phyloP scores from a whole-genome alignment of 2,113 vertebrate genomes.

The Loxodonta africana region DNA sequence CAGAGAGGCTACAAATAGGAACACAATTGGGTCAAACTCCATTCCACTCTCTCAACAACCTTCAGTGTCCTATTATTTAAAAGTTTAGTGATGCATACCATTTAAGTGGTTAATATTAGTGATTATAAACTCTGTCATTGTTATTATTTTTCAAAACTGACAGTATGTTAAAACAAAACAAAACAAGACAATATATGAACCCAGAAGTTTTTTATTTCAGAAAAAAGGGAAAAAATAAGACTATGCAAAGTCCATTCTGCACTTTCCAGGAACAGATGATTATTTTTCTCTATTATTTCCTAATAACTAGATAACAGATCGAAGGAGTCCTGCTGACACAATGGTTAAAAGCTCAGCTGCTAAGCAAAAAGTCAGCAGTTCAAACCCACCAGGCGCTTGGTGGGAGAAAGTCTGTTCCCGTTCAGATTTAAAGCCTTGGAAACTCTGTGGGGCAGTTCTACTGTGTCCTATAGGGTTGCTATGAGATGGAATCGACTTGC shows the following conservation, averaged over 20 bases:
- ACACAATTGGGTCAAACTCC: neutral
- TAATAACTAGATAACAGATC: neutral
- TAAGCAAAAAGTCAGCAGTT: neutral
- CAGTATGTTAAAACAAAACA: neutral
- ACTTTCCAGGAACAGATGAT: neutral
- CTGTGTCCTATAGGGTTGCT: no score
- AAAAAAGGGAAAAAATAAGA: neutral
- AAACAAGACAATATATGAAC: neutral
- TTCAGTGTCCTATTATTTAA: neutral
- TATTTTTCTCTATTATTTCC: neutral
- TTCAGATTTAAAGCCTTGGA: neutral
- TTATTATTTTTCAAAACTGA: neutral
- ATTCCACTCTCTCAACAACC: neutral
- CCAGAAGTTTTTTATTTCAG: neutral
- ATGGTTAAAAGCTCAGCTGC: neutral
- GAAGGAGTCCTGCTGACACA: neutral
- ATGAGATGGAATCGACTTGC: neutral
- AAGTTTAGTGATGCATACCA: neutral
- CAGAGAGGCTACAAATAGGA: accelerated
- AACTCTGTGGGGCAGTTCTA: neutral
- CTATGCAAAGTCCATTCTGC: neutral
- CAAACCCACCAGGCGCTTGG: neutral
- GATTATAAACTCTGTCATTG: neutral
- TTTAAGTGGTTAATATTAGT: neutral
- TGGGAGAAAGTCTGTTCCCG: neutral